Base-by-base conservation (phyloP, 2,797 vertebrate genomes). In the Babyrousa celebensis region DNA sequence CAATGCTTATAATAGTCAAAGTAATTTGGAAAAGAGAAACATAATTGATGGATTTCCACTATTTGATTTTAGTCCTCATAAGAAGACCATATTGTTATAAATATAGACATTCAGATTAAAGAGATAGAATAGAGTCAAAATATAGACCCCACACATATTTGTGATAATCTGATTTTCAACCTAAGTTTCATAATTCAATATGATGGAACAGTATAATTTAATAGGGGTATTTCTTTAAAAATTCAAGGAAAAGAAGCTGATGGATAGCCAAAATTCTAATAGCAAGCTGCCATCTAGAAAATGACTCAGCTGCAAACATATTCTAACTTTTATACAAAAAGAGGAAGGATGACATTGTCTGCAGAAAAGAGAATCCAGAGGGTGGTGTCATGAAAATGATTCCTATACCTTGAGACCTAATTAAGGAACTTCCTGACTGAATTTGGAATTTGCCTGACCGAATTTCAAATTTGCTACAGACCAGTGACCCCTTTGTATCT, bases 291-390 rank as follows among this genome's bases (percentile, higher is more conserved):
- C n/a, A 90, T 12, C 18, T 40, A 56, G 23, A 60, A 78, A 85
- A 36, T 0, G 16, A 9, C 6, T 58, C 32, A 40, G 48, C 1
- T 32, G 3, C 4, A 74, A 85, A 80, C 0, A 4, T 25, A 65
- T 65, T 1, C 18, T 58, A 56, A 56, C 0, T 40, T 72, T 88
- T 20, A 15, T 43, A 20, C 25, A 25, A 23, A 65, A 23, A n/a
- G 43, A 36, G 12, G 3, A 75, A 70, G 7, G 0, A 72, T 20
- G 15, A 72, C 2, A n/a, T 9, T 58, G 25, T 15, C 20, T 78
- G 1, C 2, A 23, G 56, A 20, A 18, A 54, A 80, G 54, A 27
- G 5, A 12, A 6, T 4, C 7, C 8, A 77, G 15, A 71, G 8
- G 3, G 15, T 8, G 25, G 15, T 71, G 5, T 29, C n/a, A 52